Evolutionary conservation across 2,888 invertebrate genomes (phyloP).

Genomic region (Hermodice carunculata): DNA sequence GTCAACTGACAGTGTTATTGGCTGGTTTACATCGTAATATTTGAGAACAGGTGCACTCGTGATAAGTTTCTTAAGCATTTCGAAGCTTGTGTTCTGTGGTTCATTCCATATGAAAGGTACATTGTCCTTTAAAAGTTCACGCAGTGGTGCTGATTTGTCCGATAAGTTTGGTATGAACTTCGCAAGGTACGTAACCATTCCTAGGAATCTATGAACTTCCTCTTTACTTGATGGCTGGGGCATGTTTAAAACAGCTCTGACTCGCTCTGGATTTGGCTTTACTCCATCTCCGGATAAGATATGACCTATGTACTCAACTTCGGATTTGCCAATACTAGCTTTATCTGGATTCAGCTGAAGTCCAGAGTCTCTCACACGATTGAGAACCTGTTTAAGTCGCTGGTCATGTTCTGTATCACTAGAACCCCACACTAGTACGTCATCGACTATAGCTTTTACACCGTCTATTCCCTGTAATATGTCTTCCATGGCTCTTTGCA

Average conservation of each 20-base stretch:
- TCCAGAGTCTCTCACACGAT: background rate
- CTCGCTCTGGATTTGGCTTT: constrained; percentile 21
- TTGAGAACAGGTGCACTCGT: too few species aligned
- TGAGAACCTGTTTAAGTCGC: background rate
- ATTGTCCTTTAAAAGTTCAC: constrained; percentile 29
- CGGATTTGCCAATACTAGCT: background rate
- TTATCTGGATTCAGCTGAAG: background rate
- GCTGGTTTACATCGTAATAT: too few species aligned
- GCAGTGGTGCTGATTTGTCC: constrained; percentile 2
- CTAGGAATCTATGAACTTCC: constrained; percentile 32
- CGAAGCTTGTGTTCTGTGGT: too few species aligned
- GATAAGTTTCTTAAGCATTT: too few species aligned
- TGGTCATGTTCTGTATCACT: constrained; percentile 6
- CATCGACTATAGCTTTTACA: constrained; percentile 11
- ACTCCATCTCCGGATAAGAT: constrained; percentile 3
- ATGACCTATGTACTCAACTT: background rate
- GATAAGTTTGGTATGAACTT: constrained; percentile 24
- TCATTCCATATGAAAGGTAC: constrained; percentile 23
- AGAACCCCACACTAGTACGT: constrained; percentile 4
- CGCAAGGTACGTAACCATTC: constrained; percentile 26
- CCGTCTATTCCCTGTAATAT: constrained; percentile 22
- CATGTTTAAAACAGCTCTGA: constrained; percentile 28
- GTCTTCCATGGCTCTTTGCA: constrained; percentile 32
- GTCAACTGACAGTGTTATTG: too few species aligned
- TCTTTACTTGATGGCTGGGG: constrained; percentile 22